These are phyloP conservation scores for Oncopeltus fasciatus DNA, from an alignment of 1,140 invertebrate genomes.

Conservation along the genomic window DNA sequence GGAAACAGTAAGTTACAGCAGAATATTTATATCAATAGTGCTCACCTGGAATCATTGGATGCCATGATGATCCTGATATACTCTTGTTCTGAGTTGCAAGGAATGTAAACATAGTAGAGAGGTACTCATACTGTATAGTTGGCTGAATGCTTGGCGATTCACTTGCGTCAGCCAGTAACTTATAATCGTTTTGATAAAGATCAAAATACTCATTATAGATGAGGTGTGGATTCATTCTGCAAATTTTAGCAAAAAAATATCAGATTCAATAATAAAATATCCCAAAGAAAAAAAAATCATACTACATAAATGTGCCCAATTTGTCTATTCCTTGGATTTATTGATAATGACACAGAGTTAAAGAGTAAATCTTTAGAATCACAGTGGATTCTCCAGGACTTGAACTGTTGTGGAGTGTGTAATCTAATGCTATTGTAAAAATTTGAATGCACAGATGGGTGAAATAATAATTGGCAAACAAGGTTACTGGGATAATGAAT, in stretches of 20 bases:
- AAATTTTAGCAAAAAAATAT: conserved; percentile 3
- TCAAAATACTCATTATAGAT: conserved; percentile 34
- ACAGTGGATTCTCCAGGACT: neutral
- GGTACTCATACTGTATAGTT: conserved; percentile 35
- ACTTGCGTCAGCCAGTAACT: conserved; percentile 31
- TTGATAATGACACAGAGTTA: neutral
- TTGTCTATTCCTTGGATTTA: neutral
- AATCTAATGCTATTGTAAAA: too few species aligned
- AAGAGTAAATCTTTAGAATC: neutral
- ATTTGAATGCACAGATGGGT: too few species aligned
- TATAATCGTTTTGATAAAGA: conserved; percentile 48
- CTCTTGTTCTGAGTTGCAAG: conserved; percentile 41
- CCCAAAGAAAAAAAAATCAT: neutral
- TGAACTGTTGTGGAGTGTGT: neutral
- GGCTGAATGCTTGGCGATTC: conserved; percentile 26
- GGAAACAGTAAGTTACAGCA: neutral
- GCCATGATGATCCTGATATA: conserved; percentile 50
- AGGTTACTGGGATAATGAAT: too few species aligned
- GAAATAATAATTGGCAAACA: too few species aligned
- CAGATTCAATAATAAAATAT: neutral
- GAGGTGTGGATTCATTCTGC: conserved; percentile 17
- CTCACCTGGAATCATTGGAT: conserved; percentile 41
- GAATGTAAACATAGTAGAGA: conserved; percentile 44
- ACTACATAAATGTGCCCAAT: neutral
- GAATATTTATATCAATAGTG: neutral